Evolutionary conservation across 2,113 vertebrate species (phyloP), one percentile per base, ranked within the genome.

Genomic region (Odocoileus virginianus): DNA sequence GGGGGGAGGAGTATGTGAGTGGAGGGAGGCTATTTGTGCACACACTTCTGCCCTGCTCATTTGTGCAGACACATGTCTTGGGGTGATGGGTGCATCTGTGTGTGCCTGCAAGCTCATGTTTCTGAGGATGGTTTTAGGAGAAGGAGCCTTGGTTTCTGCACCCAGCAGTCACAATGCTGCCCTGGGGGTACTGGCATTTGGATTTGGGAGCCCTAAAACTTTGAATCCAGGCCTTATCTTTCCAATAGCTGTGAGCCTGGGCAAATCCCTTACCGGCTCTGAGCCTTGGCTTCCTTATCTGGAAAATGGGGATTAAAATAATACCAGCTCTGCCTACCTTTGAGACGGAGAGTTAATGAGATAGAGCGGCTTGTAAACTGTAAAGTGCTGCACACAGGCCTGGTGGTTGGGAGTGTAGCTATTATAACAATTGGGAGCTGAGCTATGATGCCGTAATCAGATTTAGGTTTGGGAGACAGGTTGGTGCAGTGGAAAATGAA

Each of bases 241-340:
- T 93, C 78, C 50, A 89, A 55, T 84, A 97, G 93, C 87, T 79
- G 19, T 67, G 87, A 86, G 78, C 91, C 58, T 43, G 25, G 71
- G 36, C 64, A 96, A 96, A 97, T 97, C 95, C 87, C 36, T 54
- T 27, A 45, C 94, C 0, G 2, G 89, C 36, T 95, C 89, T 94
- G 89, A 93, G 88, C 9, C 91, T 91, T 81, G 95, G 78, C 55
- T 97, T 97, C 61, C 55, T 89, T 95, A 91, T 95, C 97, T 94
- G 95, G 91, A 97, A 97, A 95, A 81, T 94, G 88, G 94, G 84
- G 96, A 97, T 97, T 95, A 95, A 98, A 94, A 93, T 83, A 94
- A 94, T 33, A 12, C 85, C 55, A 79, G 67, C 86, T 91, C 71
- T 91, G 91, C 43, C 94, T 94, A 83, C 93, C 91, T 98, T n/a